A percentile compares a stretch with the other conserved stretches of the same genome.
Evolutionary conservation across 2,888 invertebrate species (phyloP).

Genomic region (Drosophila cognata): DNA sequence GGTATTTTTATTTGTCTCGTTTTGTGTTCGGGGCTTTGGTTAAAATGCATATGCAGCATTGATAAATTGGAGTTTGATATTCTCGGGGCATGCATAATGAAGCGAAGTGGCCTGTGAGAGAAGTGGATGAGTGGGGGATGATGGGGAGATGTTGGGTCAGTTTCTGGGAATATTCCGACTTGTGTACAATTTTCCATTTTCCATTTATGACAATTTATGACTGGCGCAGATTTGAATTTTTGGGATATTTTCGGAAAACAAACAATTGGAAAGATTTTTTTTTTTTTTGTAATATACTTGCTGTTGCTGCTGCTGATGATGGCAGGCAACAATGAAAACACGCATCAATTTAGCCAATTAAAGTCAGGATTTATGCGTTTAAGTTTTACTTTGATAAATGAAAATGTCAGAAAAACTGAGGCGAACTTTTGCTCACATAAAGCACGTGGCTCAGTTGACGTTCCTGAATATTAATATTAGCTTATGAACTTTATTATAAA

Average conservation of each 20-base stretch:
- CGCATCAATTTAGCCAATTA: not conserved
- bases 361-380: not conserved
- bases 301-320: not conserved
- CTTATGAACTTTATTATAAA: not conserved
- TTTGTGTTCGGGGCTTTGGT: not conserved
- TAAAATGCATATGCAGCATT: slow-evolving; percentile 26
- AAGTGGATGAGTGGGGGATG: not conserved
- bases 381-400: not conserved
- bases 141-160: not conserved
- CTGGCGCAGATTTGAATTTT: not conserved
- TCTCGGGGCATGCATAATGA: slow-evolving; percentile 47
- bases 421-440: not conserved
- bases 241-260: not conserved
- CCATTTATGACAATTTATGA: slow-evolving; percentile 9
- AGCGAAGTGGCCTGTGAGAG: not conserved
- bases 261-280: not conserved
- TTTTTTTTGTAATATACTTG: not conserved
- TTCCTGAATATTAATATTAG: not conserved
- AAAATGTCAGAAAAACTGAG: not conserved
- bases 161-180: not conserved
- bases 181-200: slow-evolving; percentile 3
- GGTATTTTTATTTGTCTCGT: slow-evolving; percentile 4
- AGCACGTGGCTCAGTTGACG: not conserved
- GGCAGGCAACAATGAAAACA: not conserved
- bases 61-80: slow-evolving; percentile 53